Base-by-base conservation (phyloP, 1,140 invertebrate genomes). In the Acromyrmex charruanus region DNA sequence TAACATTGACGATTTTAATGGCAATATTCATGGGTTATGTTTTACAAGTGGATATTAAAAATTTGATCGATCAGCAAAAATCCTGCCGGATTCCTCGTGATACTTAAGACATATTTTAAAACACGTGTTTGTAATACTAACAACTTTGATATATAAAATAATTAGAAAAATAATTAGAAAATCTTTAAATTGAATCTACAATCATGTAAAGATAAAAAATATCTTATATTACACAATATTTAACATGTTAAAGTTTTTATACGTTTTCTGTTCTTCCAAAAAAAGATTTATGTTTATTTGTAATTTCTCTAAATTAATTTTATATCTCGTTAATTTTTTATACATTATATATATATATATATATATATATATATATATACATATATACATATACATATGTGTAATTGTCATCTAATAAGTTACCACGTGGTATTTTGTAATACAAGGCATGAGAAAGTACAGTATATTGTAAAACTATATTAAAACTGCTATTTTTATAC, bases 1-100 rank as follows among this genome's bases (percentile, higher is more conserved):
- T 95, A 49, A 87, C 93, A 61, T 31, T 94, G 49, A 94, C 91
- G 53, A 90, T 95, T 53, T 61, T 93, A 51, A 79, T 95, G 31
- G 93, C 92, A 21, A 85, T 94, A 61, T 80, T 88, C 31, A 63
- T 94, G 61, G 71, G 92, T 49, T 93, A 93, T 53, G 84, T 92
- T 74, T 72, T 94, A 28, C 90, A 88, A 84, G 87, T 53, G 7
- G 90, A 94, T 61, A 89, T 92, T 80, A 85, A 90, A 88, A 85
- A 89, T 69, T 49, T 80, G 35, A 18, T 87, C 21, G 81, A 89
- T 44, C 39, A 90, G 39, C 31, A 90, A 28, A 68, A 72, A 28
- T 51, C 61, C n/a, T 89, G 87, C 75, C 85, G 77, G n/a, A 88
- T 91, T 63, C 59, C 75, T 31, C 85, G 49, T 61, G 75, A 53